phyloP scores from a whole-genome alignment of 2,113 vertebrate genomes.

The Hippocampus comes region DNA sequence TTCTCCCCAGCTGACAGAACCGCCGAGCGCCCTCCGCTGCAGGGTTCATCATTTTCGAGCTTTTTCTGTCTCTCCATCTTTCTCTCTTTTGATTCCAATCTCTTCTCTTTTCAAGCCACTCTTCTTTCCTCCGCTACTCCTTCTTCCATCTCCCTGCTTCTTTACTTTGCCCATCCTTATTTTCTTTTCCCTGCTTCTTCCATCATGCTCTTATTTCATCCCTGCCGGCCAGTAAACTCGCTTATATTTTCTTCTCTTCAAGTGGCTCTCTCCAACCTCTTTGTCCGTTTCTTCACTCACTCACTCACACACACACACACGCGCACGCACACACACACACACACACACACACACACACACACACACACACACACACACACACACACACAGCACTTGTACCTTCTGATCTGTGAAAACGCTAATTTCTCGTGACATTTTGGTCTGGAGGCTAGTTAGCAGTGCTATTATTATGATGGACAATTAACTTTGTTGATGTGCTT shows the following conservation, averaged over 20 bases:
- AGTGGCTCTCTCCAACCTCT: conserved; percentile 5
- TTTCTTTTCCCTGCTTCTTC: conserved; percentile 8
- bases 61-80: conserved; percentile 12
- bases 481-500: neutral
- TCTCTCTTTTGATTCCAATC: conserved; percentile 9
- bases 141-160: conserved; percentile 2
- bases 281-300: conserved; percentile 1
- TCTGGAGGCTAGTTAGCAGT: neutral
- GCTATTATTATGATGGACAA: neutral
- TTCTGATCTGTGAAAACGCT: neutral
- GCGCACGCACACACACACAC: neutral
- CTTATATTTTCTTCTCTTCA: too few species aligned
- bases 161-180: neutral
- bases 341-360: neutral
- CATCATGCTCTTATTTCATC: conserved; percentile 37
- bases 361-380: conserved; percentile 15
- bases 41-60: conserved; percentile 13
- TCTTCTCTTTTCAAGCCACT: conserved; percentile 23
- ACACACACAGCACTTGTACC: neutral
- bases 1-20: neutral
- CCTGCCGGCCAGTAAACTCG: conserved; percentile 17
- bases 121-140: conserved; percentile 18
- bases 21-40: conserved; percentile 3
- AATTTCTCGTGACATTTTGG: neutral
- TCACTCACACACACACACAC: conserved; percentile 11